phyloP scores from a whole-genome alignment of 1,140 invertebrate species.

The Drosophila athabasca region DNA sequence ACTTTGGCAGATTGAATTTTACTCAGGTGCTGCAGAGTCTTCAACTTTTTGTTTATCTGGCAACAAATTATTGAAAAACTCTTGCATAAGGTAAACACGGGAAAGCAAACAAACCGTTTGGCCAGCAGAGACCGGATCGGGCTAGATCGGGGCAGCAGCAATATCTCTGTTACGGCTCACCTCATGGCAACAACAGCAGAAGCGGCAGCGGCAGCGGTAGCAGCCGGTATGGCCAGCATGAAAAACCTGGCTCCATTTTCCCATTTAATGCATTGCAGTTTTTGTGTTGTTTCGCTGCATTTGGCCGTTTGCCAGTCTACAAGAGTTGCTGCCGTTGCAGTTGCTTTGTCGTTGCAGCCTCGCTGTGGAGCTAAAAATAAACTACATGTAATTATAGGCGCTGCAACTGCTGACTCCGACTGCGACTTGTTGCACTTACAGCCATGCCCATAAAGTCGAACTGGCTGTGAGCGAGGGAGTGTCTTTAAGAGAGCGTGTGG shows the following conservation, averaged over 20 bases:
- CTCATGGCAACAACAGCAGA: slow-evolving; percentile 48
- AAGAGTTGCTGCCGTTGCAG: slow-evolving; percentile 38
- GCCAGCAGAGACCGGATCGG: slow-evolving; percentile 10
- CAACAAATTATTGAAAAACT: slow-evolving; percentile 42
- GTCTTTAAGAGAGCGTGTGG: slow-evolving; percentile 3
- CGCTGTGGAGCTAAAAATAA: slow-evolving; percentile 71
- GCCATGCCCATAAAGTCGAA: slow-evolving; percentile 49
- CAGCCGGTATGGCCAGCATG: slow-evolving; percentile 41
- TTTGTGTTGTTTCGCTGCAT: slow-evolving; percentile 59
- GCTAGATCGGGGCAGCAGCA: not conserved
- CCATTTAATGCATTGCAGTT: slow-evolving; percentile 52
- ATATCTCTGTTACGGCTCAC: slow-evolving; percentile 31
- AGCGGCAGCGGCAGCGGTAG: slow-evolving; percentile 4
- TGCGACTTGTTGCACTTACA: slow-evolving; percentile 74
- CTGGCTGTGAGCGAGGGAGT: slow-evolving; percentile 11
- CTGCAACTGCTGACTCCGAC: not conserved
- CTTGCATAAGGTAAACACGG: slow-evolving; percentile 61
- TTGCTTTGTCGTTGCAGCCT: slow-evolving; percentile 35
- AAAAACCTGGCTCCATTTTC: slow-evolving; percentile 63
- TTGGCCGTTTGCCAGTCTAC: slow-evolving; percentile 54
- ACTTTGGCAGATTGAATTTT: slow-evolving; percentile 2
- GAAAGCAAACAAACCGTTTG: slow-evolving; percentile 39
- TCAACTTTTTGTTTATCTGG: slow-evolving; percentile 10
- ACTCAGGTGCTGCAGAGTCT: not conserved
- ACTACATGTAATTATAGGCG: slow-evolving; percentile 74